These are phyloP conservation scores for Crocuta crocuta DNA, from an alignment of 2,113 vertebrate species.

Conservation along the genomic window DNA sequence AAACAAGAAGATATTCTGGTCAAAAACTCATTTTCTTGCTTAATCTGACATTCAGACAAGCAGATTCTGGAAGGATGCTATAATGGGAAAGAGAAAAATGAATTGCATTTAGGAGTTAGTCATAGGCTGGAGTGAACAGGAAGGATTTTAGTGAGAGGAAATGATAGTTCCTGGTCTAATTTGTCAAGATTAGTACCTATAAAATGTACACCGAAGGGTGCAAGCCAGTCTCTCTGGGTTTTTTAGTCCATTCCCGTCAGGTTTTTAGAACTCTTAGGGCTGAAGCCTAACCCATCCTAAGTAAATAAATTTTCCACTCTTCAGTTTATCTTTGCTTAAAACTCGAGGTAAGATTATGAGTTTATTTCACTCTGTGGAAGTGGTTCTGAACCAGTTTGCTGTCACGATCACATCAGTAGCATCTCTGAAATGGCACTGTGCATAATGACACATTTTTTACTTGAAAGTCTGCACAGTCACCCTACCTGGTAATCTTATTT, in stretches of 20 bases:
- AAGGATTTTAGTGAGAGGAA: conserved; percentile 68
- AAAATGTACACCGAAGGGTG: background rate
- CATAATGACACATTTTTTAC: conserved; percentile 37
- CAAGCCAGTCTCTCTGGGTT: background rate
- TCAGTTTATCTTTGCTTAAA: conserved; percentile 34
- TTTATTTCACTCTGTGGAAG: background rate
- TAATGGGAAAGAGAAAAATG: conserved; percentile 67
- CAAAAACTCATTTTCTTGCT: conserved; percentile 60
- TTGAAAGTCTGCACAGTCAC: conserved; percentile 51
- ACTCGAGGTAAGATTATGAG: background rate
- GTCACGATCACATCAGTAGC: conserved; percentile 16
- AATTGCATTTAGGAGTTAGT: conserved; percentile 30
- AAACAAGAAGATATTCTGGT: conserved; percentile 52
- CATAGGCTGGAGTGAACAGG: conserved; percentile 58
- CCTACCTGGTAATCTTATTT: conserved; percentile 79
- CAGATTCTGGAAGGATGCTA: conserved; percentile 63
- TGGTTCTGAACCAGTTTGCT: background rate
- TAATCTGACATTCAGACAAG: conserved; percentile 68
- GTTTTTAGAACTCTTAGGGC: conserved; percentile 22
- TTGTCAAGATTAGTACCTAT: conserved; percentile 52
- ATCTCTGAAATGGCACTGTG: background rate
- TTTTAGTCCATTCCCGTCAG: background rate
- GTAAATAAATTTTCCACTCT: background rate
- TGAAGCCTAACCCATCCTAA: background rate
- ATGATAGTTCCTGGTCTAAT: conserved; percentile 56